Percentiles rank a stretch among this genome's conserved stretches.
phyloP scores from a whole-genome alignment of 2,888 invertebrate species.

The Tachina fera region DNA sequence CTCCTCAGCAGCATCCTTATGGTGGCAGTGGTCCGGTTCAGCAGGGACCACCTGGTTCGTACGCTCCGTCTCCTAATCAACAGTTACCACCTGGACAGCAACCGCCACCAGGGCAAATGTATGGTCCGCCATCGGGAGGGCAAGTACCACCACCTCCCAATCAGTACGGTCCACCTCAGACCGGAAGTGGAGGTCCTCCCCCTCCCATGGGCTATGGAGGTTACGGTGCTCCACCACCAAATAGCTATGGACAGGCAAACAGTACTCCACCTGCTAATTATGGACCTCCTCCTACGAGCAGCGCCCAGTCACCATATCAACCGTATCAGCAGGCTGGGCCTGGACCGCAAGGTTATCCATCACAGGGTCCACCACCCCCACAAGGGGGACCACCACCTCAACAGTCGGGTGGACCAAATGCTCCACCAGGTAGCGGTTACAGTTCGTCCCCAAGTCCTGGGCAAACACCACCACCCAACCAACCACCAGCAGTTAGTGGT shows the following conservation, averaged over 20 bases:
- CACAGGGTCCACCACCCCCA: constrained; percentile 77
- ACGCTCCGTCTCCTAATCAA: constrained; percentile 82
- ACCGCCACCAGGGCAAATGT: constrained; percentile 82
- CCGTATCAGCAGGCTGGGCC: constrained; percentile 82
- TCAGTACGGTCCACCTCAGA: constrained; percentile 78
- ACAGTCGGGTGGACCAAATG: constrained; percentile 74
- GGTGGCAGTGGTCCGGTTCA: constrained; percentile 83
- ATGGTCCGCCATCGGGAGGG: constrained; percentile 81
- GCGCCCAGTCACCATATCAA: constrained; percentile 83
- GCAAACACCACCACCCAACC: constrained; percentile 80
- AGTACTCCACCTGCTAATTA: constrained; percentile 80
- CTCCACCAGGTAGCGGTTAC: constrained; percentile 81
- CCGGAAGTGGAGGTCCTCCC: constrained; percentile 77
- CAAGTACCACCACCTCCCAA: constrained; percentile 83
- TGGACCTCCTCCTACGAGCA: constrained; percentile 82
- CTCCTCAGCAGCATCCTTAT: constrained; percentile 82
- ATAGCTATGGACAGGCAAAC: constrained; percentile 74
- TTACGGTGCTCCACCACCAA: constrained; percentile 82
- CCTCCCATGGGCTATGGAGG: constrained; percentile 82
- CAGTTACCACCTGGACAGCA: constrained; percentile 78
- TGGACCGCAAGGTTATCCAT: constrained; percentile 79
- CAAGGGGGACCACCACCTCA: constrained; percentile 78
- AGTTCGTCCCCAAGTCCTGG: constrained; percentile 84
- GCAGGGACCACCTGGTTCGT: constrained; percentile 83
- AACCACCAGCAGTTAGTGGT: constrained; percentile 78